A percentile compares a stretch with the other conserved stretches of the same genome.
These are phyloP conservation scores for Eupithecia insigniata DNA, from an alignment of 2,888 invertebrate genomes.

Conservation along the genomic window DNA sequence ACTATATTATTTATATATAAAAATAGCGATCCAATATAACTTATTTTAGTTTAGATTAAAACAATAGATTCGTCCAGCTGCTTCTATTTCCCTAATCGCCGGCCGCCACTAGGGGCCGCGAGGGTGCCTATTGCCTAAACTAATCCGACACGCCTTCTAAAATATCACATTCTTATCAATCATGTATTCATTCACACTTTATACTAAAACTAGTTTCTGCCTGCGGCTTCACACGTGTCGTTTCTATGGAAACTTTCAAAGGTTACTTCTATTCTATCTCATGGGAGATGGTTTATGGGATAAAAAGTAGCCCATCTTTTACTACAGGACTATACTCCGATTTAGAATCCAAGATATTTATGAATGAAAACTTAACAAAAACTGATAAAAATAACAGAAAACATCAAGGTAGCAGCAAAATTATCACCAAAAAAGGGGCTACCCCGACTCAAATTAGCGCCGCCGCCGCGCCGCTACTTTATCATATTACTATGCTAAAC, in stretches of 20 bases:
- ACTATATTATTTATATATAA: too few relatives aligned
- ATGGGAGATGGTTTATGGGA: neutral
- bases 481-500: too few relatives aligned
- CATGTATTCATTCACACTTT: slow-evolving; percentile 25
- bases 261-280: neutral
- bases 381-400: too few relatives aligned
- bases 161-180: slow-evolving; percentile 38
- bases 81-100: slow-evolving; percentile 73
- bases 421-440: too few relatives aligned
- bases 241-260: neutral
- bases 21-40: slow-evolving; percentile 12
- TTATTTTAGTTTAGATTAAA: slow-evolving; percentile 58
- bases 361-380: too few relatives aligned
- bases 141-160: slow-evolving; percentile 69
- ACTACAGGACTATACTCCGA: neutral
- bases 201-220: slow-evolving; percentile 6
- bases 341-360: too few relatives aligned
- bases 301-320: neutral
- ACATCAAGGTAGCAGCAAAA: too few relatives aligned
- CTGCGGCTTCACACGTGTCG: neutral
- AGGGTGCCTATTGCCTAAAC: slow-evolving; percentile 63
- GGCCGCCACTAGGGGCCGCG: slow-evolving; percentile 73
- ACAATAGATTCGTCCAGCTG: slow-evolving; percentile 61
- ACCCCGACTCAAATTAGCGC: too few relatives aligned
- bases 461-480: too few relatives aligned